A percentile compares a stretch with the other conserved stretches of the same genome.
Conservation (phyloP, 1,140 invertebrate genomes). For the Stenopsyche tienmushanensis region DNA sequence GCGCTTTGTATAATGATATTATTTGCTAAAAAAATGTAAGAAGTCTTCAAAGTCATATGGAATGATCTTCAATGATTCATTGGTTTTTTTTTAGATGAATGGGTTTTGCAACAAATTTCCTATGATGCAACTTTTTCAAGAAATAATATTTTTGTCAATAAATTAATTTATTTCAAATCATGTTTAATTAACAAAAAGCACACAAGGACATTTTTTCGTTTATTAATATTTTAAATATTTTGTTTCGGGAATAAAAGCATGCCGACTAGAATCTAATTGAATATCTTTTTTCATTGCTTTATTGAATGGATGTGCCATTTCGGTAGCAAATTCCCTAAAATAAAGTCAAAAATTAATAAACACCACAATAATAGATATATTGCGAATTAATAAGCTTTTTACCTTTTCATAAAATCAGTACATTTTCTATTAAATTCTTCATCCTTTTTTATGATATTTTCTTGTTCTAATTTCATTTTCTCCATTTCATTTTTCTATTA, state of each 20-base stretch:
- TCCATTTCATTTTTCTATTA: slow-evolving; percentile 24
- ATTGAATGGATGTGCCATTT: slow-evolving; percentile 31
- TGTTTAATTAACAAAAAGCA: neutral
- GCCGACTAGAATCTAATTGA: neutral
- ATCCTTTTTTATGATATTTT: slow-evolving; percentile 29
- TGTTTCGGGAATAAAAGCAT: slow-evolving; percentile 21
- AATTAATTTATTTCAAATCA: too few relatives aligned
- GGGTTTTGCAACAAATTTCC: too few relatives aligned
- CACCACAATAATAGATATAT: neutral
- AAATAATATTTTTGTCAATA: too few relatives aligned
- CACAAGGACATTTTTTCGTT: neutral
- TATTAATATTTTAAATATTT: slow-evolving; percentile 14
- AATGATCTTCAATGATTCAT: too few relatives aligned
- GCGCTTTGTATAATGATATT: too few relatives aligned
- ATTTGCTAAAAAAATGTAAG: too few relatives aligned
- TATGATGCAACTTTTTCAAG: too few relatives aligned
- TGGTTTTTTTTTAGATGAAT: too few relatives aligned
- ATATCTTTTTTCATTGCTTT: slow-evolving; percentile 13
- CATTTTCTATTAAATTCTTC: slow-evolving; percentile 30
- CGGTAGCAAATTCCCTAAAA: slow-evolving; percentile 29
- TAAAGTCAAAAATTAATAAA: neutral
- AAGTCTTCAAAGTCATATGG: too few relatives aligned
- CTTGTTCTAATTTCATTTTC: slow-evolving; percentile 6
- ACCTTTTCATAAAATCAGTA: slow-evolving; percentile 34
- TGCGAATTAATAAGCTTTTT: neutral